These are phyloP conservation scores for Blennius ocellaris DNA, from an alignment of 2,113 vertebrate genomes.

Conservation along the genomic window DNA sequence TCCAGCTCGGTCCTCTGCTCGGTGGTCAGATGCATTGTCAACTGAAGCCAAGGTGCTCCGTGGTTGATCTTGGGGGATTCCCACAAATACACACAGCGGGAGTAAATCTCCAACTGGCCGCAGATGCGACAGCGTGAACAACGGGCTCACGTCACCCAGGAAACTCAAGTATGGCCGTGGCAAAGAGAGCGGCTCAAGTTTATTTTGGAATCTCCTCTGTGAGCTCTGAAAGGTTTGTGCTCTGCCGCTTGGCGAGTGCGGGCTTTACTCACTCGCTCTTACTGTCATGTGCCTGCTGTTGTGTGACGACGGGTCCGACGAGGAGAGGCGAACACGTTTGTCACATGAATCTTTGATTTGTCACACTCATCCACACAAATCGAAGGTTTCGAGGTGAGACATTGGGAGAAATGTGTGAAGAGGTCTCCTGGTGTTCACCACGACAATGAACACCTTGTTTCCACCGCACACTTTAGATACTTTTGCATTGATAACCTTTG, in stretches of 20 bases:
- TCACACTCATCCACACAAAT: slow-evolving; percentile 2
- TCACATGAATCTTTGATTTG: slow-evolving; percentile 54
- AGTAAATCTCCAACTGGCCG: slow-evolving; percentile 1
- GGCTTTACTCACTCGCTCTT: slow-evolving; percentile 43
- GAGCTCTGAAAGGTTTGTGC: slow-evolving; percentile 30
- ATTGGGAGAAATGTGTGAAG: neutral
- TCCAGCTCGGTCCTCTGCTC: slow-evolving; percentile 69
- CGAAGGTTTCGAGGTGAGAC: neutral
- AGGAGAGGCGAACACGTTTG: slow-evolving; percentile 41
- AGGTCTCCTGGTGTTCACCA: neutral
- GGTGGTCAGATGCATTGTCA: slow-evolving; percentile 68
- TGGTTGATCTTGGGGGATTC: neutral
- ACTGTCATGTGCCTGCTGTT: slow-evolving; percentile 72
- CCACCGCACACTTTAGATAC: neutral
- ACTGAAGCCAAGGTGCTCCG: neutral
- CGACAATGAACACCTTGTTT: neutral
- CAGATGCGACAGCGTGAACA: slow-evolving; percentile 4
- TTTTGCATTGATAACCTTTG: neutral
- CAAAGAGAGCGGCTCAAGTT: slow-evolving; percentile 18
- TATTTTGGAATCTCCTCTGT: slow-evolving; percentile 44
- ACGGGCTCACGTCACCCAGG: slow-evolving; percentile 40
- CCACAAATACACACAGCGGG: neutral
- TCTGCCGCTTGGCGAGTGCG: slow-evolving; percentile 13
- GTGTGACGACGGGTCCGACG: slow-evolving; percentile 51
- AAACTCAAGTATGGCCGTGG: slow-evolving; percentile 27